phyloP scores from a whole-genome alignment of 2,888 invertebrate species.

The Lasius platythorax region DNA sequence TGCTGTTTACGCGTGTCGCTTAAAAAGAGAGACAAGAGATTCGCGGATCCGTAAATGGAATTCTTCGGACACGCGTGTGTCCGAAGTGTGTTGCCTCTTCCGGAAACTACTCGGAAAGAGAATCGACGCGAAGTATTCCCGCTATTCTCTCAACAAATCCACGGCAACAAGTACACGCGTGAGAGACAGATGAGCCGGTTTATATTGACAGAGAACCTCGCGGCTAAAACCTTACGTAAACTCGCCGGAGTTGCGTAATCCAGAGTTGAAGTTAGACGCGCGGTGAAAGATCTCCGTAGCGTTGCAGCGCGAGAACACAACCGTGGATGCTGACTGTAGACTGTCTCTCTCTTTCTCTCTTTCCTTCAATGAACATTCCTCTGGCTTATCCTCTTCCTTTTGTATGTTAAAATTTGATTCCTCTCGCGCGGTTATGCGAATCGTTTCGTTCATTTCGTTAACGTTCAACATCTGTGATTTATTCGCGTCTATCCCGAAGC shows the following conservation, averaged over 20 bases:
- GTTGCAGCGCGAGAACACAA: slow-evolving; percentile 22
- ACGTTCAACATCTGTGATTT: slow-evolving; percentile 1
- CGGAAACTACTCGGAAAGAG: too few relatives aligned
- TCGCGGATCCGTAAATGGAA: background rate
- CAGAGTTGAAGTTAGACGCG: slow-evolving; percentile 21
- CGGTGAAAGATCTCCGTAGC: slow-evolving; percentile 36
- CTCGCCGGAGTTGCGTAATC: slow-evolving; percentile 63
- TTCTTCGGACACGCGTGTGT: background rate
- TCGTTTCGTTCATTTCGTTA: slow-evolving; percentile 3
- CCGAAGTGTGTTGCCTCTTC: background rate
- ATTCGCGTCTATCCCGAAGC: background rate
- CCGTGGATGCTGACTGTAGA: background rate
- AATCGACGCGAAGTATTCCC: too few relatives aligned
- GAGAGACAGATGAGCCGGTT: slow-evolving; percentile 68
- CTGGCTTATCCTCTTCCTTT: background rate
- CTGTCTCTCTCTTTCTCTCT: background rate
- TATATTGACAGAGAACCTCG: slow-evolving; percentile 71
- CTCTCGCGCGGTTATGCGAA: background rate
- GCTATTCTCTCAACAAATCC: slow-evolving; percentile 32
- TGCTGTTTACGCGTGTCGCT: background rate
- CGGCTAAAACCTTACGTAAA: slow-evolving; percentile 67
- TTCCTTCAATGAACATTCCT: slow-evolving; percentile 28
- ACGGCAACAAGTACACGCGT: slow-evolving; percentile 53
- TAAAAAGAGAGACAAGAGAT: background rate
- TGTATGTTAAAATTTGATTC: slow-evolving; percentile 26